Percentiles rank a stretch among this genome's conserved stretches.
phyloP scores from a whole-genome alignment of 2,797 vertebrate genomes.

The Pseudotriccus pelzelni region DNA sequence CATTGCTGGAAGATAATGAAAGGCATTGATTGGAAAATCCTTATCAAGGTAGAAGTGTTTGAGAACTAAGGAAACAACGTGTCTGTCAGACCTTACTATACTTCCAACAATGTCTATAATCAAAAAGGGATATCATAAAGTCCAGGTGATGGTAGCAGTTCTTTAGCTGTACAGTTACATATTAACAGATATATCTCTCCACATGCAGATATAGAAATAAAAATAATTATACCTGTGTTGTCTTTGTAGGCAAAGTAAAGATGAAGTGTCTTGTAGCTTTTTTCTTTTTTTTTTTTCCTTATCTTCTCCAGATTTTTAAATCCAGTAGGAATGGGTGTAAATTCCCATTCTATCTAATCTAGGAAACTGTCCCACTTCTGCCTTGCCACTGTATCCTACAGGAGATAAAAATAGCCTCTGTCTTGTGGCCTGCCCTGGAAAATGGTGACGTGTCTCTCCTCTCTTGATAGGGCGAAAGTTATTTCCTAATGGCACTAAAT shows the following conservation, averaged over 20 bases:
- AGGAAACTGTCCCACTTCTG: background rate
- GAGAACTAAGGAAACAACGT: conserved; percentile 9
- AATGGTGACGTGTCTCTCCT: background rate
- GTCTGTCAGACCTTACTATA: background rate
- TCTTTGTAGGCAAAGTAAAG: background rate
- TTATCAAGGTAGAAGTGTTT: conserved; percentile 71
- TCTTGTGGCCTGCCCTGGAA: background rate
- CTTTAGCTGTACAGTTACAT: background rate
- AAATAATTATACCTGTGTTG: background rate
- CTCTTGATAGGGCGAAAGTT: background rate
- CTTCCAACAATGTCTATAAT: background rate
- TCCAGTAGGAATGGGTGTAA: background rate
- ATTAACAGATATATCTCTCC: background rate
- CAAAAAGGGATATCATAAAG: background rate
- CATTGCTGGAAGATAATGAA: conserved; percentile 72
- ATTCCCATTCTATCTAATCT: background rate
- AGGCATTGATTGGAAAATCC: conserved; percentile 76
- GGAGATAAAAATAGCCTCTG: background rate
- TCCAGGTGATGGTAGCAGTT: background rate
- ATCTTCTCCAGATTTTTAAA: background rate
- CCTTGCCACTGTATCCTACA: background rate
- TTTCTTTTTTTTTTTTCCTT: background rate
- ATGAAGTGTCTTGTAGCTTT: background rate
- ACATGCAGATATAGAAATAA: background rate
- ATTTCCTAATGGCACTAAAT: background rate